Conservation (phyloP, 2,113 vertebrate species). For the Plestiodon gilberti region DNA sequence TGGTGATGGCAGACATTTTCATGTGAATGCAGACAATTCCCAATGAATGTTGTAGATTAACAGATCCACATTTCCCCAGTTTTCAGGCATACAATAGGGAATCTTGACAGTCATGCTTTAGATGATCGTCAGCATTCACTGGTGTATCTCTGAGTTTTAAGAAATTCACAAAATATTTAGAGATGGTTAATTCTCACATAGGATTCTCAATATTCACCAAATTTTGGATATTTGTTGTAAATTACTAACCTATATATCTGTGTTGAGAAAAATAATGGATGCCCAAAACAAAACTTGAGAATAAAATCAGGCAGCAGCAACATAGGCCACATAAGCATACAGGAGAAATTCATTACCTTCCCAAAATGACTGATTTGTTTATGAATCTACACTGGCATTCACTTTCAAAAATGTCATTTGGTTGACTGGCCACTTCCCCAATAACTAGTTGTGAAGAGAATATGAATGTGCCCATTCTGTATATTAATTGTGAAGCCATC, state of each 20-base stretch:
- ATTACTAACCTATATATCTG: not conserved
- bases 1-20: not conserved
- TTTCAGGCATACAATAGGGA: not conserved
- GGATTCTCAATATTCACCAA: not conserved
- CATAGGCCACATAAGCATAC: not conserved
- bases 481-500: not conserved
- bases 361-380: not conserved
- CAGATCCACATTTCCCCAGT: not conserved
- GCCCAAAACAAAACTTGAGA: conserved; percentile 9
- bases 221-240: not conserved
- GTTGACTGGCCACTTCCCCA: fast-evolving
- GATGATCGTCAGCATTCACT: not conserved
- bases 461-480: not conserved
- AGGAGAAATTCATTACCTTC: not conserved
- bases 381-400: not conserved
- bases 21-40: not conserved
- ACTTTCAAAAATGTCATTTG: not conserved
- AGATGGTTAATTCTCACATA: not conserved
- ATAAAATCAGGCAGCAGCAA: conserved; percentile 6
- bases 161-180: not conserved
- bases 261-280: not conserved
- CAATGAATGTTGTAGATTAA: not conserved
- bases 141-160: not conserved
- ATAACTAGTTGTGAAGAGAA: not conserved
- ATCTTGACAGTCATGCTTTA: not conserved